Evolutionary conservation across 2,888 invertebrate species (phyloP).

Genomic region (Ligdia adustata): DNA sequence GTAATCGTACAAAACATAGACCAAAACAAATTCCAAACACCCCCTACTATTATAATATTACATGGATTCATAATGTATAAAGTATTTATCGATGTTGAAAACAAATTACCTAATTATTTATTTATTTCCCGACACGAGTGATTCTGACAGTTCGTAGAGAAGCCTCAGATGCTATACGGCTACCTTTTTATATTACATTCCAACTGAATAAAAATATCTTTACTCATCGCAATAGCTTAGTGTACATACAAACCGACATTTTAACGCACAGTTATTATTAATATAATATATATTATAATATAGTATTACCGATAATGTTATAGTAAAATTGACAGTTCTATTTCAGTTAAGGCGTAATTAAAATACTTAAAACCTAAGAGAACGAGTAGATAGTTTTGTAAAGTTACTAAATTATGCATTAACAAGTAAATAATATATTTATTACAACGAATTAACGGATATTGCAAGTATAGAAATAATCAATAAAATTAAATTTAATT

Average conservation of each 20-base stretch:
- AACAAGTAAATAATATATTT: constrained; percentile 56
- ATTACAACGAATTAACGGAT: constrained; percentile 78
- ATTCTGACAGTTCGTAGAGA: constrained; percentile 59
- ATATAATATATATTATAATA: constrained; percentile 18
- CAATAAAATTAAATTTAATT: constrained; percentile 11
- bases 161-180: constrained; percentile 72
- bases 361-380: constrained; percentile 38
- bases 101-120: constrained; percentile 37
- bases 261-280: constrained; percentile 38
- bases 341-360: constrained; percentile 34
- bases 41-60: constrained; percentile 44
- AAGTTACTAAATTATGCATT: constrained; percentile 39
- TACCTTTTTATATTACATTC: constrained; percentile 76
- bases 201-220: constrained; percentile 41
- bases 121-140: constrained; percentile 48
- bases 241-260: constrained; percentile 55
- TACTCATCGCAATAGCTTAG: constrained; percentile 51
- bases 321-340: constrained; percentile 39
- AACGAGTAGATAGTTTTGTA: constrained; percentile 64
- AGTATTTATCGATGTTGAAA: constrained; percentile 70
- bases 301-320: constrained; percentile 8
- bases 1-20: constrained; percentile 79
- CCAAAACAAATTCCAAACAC: constrained; percentile 76
- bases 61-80: constrained; percentile 59
- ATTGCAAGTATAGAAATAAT: constrained; percentile 51